Evolutionary conservation across 1,140 invertebrate genomes (phyloP).

Genomic region (Drosophila prosaltans): DNA sequence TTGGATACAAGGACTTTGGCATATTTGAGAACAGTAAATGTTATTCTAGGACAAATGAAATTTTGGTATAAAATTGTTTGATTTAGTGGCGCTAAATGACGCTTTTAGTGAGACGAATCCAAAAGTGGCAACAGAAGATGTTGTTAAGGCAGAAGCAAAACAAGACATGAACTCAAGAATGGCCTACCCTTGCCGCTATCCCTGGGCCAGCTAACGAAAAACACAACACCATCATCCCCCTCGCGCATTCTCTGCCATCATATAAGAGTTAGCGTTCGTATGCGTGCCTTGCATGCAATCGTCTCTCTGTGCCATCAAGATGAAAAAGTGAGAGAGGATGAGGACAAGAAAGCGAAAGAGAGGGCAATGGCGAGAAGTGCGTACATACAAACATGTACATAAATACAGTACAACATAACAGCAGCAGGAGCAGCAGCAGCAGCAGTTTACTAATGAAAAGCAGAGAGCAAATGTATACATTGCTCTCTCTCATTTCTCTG

Average conservation of each 20-base stretch:
- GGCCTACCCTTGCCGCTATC: not conserved
- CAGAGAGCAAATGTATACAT: not conserved
- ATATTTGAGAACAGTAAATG: constrained; percentile 1
- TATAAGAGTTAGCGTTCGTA: not conserved
- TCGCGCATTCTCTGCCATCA: no score
- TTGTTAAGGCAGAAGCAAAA: constrained; percentile 10
- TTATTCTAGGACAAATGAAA: constrained; percentile 1
- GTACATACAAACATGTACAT: not conserved
- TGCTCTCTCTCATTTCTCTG: constrained; percentile 9
- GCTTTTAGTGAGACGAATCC: constrained; percentile 1
- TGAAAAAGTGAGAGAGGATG: not conserved
- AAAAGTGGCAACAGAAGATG: constrained; percentile 17
- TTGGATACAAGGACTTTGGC: not conserved
- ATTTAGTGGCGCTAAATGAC: constrained; percentile 3
- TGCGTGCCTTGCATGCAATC: constrained; percentile 6
- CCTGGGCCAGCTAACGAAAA: no score
- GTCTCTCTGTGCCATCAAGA: not conserved
- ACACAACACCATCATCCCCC: no score
- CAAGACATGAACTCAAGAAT: constrained; percentile 9
- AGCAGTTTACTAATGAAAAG: not conserved
- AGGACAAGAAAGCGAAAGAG: not conserved
- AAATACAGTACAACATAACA: no score
- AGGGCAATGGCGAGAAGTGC: not conserved
- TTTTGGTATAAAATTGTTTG: not conserved
- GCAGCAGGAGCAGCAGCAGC: not conserved